Evolutionary conservation across 2,797 vertebrate species (phyloP).

Genomic region (Manis crassicaudata): DNA sequence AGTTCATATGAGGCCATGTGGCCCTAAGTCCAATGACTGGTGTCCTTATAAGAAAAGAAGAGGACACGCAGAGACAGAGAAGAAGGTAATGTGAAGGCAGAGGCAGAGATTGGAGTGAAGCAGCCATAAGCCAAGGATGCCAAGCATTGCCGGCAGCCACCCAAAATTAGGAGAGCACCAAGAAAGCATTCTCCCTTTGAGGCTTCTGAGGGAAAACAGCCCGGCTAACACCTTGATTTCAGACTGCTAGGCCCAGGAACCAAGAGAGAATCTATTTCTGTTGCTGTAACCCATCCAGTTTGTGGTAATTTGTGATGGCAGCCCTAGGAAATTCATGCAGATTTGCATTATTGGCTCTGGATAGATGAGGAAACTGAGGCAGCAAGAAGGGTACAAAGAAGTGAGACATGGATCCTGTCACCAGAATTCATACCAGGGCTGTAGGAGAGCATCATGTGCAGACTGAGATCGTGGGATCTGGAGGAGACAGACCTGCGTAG

Average conservation of each 20-base stretch:
- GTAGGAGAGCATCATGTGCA: rapidly evolving
- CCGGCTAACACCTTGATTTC: background rate
- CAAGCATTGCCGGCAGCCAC: background rate
- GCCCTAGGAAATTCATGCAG: background rate
- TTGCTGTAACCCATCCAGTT: background rate
- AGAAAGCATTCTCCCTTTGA: background rate
- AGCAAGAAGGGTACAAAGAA: background rate
- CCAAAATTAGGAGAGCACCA: background rate
- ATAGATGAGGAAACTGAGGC: conserved; percentile 9
- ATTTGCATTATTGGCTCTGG: background rate
- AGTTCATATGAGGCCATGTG: background rate
- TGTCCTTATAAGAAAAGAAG: background rate
- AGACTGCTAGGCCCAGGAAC: background rate
- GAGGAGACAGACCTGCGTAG: background rate
- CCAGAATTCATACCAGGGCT: background rate
- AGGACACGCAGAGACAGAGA: background rate
- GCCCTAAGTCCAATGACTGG: background rate
- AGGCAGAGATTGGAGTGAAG: too few species aligned
- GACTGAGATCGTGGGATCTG: background rate
- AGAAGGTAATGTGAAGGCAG: background rate
- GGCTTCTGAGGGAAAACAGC: background rate
- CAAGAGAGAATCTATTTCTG: background rate
- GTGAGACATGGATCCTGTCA: rapidly evolving
- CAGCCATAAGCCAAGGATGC: background rate
- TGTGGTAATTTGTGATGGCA: background rate